Evolutionary conservation across 2,888 invertebrate species (phyloP).

Genomic region (Aquatica leii): DNA sequence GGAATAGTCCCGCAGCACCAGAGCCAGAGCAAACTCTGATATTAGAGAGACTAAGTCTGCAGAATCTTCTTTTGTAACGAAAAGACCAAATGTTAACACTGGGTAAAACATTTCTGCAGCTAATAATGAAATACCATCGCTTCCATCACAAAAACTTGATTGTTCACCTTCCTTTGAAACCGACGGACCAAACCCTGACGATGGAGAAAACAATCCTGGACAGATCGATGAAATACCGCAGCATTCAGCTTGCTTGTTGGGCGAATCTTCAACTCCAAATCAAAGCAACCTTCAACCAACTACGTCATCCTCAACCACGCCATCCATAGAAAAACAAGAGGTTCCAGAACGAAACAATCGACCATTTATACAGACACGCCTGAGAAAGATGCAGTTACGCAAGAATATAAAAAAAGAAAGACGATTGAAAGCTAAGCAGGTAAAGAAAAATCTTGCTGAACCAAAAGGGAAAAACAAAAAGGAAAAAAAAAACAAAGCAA

Average conservation of each 20-base stretch:
- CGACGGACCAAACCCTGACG: too few species aligned
- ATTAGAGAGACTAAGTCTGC: background rate
- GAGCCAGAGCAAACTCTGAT: background rate
- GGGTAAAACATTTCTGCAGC: background rate
- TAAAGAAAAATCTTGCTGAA: too few species aligned
- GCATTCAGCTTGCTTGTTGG: background rate
- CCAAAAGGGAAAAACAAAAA: too few species aligned
- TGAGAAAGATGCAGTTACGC: background rate
- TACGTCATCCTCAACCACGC: background rate
- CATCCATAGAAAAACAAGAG: background rate
- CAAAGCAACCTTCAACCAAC: background rate
- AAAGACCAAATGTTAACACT: background rate
- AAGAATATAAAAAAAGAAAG: background rate
- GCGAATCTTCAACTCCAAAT: background rate
- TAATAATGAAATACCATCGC: background rate
- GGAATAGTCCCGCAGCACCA: background rate
- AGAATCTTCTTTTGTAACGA: background rate
- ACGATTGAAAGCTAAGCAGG: too few species aligned
- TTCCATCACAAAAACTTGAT: background rate
- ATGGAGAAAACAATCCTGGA: conserved; percentile 36
- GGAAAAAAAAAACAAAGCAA: conserved; percentile 1
- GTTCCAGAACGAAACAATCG: conserved; percentile 16
- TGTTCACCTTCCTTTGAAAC: background rate
- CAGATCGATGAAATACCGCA: background rate
- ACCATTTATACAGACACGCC: background rate